Conservation (phyloP, 2,888 invertebrate genomes). For the Iphiclides podalirius region DNA sequence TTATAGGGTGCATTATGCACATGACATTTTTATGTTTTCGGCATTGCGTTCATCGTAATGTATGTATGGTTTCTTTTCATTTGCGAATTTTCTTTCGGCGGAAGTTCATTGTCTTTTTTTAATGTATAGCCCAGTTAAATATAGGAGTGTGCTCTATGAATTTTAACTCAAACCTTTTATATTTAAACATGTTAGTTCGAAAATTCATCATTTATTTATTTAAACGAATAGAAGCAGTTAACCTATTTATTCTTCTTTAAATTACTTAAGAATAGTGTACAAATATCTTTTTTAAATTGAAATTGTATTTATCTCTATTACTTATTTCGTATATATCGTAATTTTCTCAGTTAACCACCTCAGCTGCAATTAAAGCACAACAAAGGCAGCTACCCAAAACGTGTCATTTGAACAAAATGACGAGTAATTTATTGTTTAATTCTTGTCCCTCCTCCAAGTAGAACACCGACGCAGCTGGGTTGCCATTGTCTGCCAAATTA, state of each 20-base stretch:
- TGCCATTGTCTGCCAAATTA: conserved; percentile 70
- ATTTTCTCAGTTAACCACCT: conserved; percentile 17
- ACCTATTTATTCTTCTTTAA: no score
- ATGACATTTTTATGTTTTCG: conserved; percentile 77
- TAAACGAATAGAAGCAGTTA: no score
- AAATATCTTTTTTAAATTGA: no score
- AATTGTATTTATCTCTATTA: no score
- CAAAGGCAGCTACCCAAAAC: conserved; percentile 28
- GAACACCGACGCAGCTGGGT: conserved; percentile 56
- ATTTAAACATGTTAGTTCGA: no score
- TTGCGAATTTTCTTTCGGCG: conserved; percentile 27
- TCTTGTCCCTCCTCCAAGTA: conserved; percentile 45
- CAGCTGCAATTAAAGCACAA: conserved; percentile 20
- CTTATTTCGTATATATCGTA: conserved; percentile 6
- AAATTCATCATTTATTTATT: no score
- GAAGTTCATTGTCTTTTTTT: conserved; percentile 10
- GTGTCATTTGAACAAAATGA: conserved; percentile 45
- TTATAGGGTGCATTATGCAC: conserved; percentile 77
- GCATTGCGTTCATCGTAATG: conserved; percentile 59
- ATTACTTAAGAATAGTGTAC: not conserved
- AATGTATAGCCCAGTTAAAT: no score
- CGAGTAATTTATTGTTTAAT: conserved; percentile 69
- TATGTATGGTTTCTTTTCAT: conserved; percentile 54
- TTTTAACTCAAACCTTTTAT: no score
- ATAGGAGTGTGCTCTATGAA: no score